Evolutionary conservation across 2,888 invertebrate species (phyloP).

Genomic region (Ramazzottius varieornatus): DNA sequence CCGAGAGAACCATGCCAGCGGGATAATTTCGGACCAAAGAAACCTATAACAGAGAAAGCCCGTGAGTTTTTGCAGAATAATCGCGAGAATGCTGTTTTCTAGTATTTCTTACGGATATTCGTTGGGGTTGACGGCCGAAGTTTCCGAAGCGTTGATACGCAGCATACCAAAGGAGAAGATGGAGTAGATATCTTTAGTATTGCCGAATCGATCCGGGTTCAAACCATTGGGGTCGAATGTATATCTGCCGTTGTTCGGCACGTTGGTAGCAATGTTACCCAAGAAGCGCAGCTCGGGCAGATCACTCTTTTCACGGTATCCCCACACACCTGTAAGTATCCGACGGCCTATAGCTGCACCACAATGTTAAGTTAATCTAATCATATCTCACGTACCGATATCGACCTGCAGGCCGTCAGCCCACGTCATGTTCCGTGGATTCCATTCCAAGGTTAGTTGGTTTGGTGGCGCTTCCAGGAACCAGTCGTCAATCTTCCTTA

Average conservation of each 20-base stretch:
- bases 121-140: not conserved
- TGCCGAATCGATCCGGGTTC: not conserved
- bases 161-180: not conserved
- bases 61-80: no score
- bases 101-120: conserved; percentile 1
- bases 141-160: conserved; percentile 1
- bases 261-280: conserved; percentile 1
- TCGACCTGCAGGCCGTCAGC: conserved; percentile 4
- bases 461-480: conserved; percentile 13
- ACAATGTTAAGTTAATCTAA: no score
- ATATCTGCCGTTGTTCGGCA: conserved; percentile 7
- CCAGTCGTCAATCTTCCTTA: conserved; percentile 12
- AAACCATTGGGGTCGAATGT: conserved; percentile 5
- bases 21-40: conserved; percentile 71
- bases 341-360: no score
- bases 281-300: conserved; percentile 2
- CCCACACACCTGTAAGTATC: conserved; percentile 3
- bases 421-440: conserved; percentile 14
- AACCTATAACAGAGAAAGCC: conserved; percentile 24
- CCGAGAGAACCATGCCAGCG: conserved; percentile 69
- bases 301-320: conserved; percentile 3
- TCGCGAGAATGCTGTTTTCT: no score
- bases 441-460: conserved; percentile 12
- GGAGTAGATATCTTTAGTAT: not conserved
- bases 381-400: conserved; percentile 7